Conservation (phyloP, 2,888 invertebrate species). For the Barypeithes pellucidus region DNA sequence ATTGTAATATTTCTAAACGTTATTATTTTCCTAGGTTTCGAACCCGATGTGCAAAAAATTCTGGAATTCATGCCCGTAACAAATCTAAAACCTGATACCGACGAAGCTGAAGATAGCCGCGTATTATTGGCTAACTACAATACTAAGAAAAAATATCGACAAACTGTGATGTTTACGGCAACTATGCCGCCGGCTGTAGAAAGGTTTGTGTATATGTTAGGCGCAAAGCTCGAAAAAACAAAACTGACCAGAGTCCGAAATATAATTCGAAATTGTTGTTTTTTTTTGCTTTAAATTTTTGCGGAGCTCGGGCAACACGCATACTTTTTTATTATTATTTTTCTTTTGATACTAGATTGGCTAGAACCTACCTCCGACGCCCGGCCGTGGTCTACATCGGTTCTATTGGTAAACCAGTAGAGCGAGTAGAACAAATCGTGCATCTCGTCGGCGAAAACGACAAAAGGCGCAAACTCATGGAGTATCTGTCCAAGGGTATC, state of each 20-base stretch:
- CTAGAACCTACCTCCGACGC: slow-evolving; percentile 93
- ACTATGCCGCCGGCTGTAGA: slow-evolving; percentile 99
- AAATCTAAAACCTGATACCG: slow-evolving; percentile 97
- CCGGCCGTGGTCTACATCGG: slow-evolving; percentile 98
- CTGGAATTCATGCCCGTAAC: slow-evolving; percentile 98
- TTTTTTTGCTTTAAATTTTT: not conserved
- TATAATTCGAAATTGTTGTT: no score
- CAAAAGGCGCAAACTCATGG: slow-evolving; percentile 96
- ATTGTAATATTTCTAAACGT: not conserved
- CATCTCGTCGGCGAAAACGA: slow-evolving; percentile 96
- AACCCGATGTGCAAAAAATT: slow-evolving; percentile 98
- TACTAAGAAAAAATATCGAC: slow-evolving; percentile 96
- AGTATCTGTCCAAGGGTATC: slow-evolving; percentile 90
- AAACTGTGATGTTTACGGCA: slow-evolving; percentile 99
- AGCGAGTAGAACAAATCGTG: slow-evolving; percentile 97
- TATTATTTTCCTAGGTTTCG: slow-evolving; percentile 80
- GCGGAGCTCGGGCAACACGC: not conserved
- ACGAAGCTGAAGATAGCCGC: slow-evolving; percentile 92
- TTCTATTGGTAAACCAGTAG: slow-evolving; percentile 95
- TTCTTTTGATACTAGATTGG: slow-evolving; percentile 72
- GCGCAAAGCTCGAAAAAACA: no score
- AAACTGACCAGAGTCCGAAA: no score
- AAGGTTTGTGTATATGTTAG: slow-evolving; percentile 72
- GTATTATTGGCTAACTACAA: slow-evolving; percentile 93
- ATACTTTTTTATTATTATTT: not conserved